Evolutionary conservation across 2,888 invertebrate genomes (phyloP).

Genomic region (Meandrusa payeni): DNA sequence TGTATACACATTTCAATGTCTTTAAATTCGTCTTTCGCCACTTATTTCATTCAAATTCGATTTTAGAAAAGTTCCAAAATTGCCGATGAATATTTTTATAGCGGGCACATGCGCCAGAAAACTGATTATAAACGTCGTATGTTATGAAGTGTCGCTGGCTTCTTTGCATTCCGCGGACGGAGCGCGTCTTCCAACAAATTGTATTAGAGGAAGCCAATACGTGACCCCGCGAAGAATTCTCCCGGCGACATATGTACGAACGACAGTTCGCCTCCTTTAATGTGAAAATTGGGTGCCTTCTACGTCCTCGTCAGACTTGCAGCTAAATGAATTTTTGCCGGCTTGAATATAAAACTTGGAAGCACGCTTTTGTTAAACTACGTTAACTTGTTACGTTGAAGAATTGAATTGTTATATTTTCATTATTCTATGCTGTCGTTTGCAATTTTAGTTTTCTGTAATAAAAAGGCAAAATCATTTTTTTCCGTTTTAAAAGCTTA

Average conservation of each 20-base stretch:
- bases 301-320: slow-evolving; percentile 33
- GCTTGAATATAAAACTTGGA: slow-evolving; percentile 23
- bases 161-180: slow-evolving; percentile 63
- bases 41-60: too few species aligned
- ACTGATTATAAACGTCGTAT: slow-evolving; percentile 63
- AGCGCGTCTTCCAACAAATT: slow-evolving; percentile 68
- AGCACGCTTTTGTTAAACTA: slow-evolving; percentile 14
- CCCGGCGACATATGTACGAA: slow-evolving; percentile 50
- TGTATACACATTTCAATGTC: too few species aligned
- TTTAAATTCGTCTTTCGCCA: too few species aligned
- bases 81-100: background rate
- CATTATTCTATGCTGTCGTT: slow-evolving; percentile 7
- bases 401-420: slow-evolving; percentile 15
- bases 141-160: slow-evolving; percentile 55
- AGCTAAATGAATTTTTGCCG: slow-evolving; percentile 27
- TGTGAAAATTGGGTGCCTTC: slow-evolving; percentile 54
- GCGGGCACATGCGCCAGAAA: slow-evolving; percentile 40
- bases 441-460: background rate
- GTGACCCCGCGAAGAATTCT: slow-evolving; percentile 61
- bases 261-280: slow-evolving; percentile 51
- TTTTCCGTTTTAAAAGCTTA: too few species aligned
- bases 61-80: too few species aligned
- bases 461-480: too few species aligned
- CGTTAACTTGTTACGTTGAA: slow-evolving; percentile 20
- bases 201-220: slow-evolving; percentile 73